Conservation (phyloP, 1,140 invertebrate genomes). For the Charaxes varanes region DNA sequence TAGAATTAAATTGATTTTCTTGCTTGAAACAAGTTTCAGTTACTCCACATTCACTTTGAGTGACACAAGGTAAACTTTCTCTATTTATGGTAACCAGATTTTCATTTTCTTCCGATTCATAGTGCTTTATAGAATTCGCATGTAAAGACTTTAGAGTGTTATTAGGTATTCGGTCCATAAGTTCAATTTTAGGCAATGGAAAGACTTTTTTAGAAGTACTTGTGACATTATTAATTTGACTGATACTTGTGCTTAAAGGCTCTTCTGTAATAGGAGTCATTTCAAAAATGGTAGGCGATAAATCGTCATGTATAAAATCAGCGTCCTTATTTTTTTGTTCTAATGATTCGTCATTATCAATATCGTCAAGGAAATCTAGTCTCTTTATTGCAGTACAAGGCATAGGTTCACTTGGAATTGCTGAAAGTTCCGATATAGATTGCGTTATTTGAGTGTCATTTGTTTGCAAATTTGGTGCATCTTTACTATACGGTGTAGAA, state of each 20-base stretch:
- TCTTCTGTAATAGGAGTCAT: constrained; percentile 53
- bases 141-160: no score
- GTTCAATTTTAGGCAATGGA: no score
- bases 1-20: no score
- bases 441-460: constrained; percentile 70
- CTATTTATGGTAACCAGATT: no score
- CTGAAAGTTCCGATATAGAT: constrained; percentile 2
- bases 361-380: constrained; percentile 42
- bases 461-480: constrained; percentile 81
- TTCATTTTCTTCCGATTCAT: no score
- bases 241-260: constrained; percentile 36
- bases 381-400: constrained; percentile 38
- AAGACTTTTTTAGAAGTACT: no score
- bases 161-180: no score
- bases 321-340: constrained; percentile 50
- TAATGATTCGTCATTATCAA: constrained; percentile 58
- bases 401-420: constrained; percentile 37
- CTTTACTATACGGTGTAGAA: constrained; percentile 78
- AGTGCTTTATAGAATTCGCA: no score
- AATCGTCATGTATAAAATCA: constrained; percentile 47
- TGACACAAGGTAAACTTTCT: no score
- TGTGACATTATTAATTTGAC: constrained; percentile 23
- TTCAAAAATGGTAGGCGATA: constrained; percentile 57
- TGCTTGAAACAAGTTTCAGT: no score
- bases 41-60: no score